Evolutionary conservation across 2,888 invertebrate genomes (phyloP).

Genomic region (Lithophane socia): DNA sequence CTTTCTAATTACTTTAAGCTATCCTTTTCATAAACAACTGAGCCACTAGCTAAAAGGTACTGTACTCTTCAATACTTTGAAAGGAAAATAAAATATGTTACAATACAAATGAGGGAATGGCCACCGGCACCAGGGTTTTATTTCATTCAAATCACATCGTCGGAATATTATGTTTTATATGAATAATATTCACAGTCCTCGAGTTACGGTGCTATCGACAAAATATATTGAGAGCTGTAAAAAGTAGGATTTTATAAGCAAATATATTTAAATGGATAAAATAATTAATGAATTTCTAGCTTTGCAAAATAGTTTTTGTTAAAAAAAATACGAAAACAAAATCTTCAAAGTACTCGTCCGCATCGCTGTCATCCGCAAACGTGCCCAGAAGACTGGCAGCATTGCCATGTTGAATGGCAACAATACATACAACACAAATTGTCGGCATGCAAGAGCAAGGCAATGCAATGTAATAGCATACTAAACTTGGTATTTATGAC

Average conservation of each 20-base stretch:
- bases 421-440: too few species aligned
- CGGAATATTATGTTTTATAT: slow-evolving; percentile 38
- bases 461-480: not conserved
- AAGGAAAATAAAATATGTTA: slow-evolving; percentile 43
- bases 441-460: too few species aligned
- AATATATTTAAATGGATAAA: not conserved
- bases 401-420: not conserved
- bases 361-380: not conserved
- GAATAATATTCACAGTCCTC: slow-evolving; percentile 18
- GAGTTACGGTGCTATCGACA: not conserved
- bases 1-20: slow-evolving; percentile 10
- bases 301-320: not conserved
- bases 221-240: not conserved
- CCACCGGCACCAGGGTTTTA: slow-evolving; percentile 26
- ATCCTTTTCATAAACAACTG: not conserved
- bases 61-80: not conserved
- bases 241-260: not conserved
- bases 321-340: too few species aligned
- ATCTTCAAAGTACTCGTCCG: too few species aligned
- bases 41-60: not conserved
- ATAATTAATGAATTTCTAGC: too few species aligned
- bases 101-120: slow-evolving; percentile 20
- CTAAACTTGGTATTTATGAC: slow-evolving; percentile 19
- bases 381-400: not conserved
- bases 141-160: slow-evolving; percentile 45